These are phyloP conservation scores for Eutolmus rufibarbis DNA, from an alignment of 2,888 invertebrate genomes.

Conservation along the genomic window DNA sequence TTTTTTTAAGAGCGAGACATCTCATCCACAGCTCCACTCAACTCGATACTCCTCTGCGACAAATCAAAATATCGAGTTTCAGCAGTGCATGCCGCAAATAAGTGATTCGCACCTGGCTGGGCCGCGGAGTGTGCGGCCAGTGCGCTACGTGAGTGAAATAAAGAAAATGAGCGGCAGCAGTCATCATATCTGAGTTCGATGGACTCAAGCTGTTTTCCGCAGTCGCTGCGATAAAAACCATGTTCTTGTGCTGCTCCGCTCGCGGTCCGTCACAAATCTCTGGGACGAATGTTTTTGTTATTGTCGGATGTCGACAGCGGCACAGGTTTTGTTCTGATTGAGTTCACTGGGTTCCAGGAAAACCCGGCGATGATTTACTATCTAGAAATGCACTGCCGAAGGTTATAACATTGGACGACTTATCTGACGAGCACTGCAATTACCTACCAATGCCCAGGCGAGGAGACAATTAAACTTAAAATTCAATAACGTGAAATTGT, in stretches of 20 bases:
- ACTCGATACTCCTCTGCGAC: background rate
- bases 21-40: background rate
- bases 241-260: background rate
- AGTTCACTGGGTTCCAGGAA: background rate
- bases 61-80: conserved; percentile 12
- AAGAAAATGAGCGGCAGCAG: background rate
- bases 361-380: background rate
- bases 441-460: background rate
- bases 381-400: background rate
- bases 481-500: background rate
- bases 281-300: background rate
- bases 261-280: background rate
- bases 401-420: background rate
- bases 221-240: background rate
- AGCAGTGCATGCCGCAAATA: background rate
- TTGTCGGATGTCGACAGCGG: background rate
- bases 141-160: conserved; percentile 11
- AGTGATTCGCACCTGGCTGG: background rate
- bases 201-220: background rate
- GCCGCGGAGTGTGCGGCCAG: background rate
- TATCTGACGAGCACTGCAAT: background rate
- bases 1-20: background rate
- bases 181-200: background rate
- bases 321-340: background rate
- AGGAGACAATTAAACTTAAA: background rate